Percentiles rank a stretch among this genome's conserved stretches.
Evolutionary conservation across 2,888 invertebrate genomes (phyloP).

Genomic region (Panopea generosa): DNA sequence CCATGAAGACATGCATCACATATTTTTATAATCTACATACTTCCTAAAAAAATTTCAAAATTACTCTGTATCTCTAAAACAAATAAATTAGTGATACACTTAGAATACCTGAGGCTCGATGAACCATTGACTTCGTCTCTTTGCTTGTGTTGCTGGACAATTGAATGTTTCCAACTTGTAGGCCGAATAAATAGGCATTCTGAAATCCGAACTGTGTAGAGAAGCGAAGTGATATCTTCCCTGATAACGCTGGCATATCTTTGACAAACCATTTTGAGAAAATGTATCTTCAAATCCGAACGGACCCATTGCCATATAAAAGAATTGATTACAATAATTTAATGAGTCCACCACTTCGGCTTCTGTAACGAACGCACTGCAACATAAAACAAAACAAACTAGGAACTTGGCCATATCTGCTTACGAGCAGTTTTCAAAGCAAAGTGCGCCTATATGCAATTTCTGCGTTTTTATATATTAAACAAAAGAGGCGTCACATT

Average conservation of each 20-base stretch:
- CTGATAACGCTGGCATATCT: slow-evolving; percentile 8
- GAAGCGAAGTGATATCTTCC: slow-evolving; percentile 13
- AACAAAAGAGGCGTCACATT: too few species aligned
- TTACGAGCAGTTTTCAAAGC: too few species aligned
- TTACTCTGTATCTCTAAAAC: too few species aligned
- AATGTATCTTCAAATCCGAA: neutral
- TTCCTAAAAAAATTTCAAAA: too few species aligned
- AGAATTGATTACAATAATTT: neutral
- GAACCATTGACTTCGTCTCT: slow-evolving; percentile 16
- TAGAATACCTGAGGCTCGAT: slow-evolving; percentile 20
- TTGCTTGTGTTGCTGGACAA: slow-evolving; percentile 4
- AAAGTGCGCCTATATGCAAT: too few species aligned
- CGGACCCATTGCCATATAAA: neutral
- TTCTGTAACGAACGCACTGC: neutral
- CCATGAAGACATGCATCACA: too few species aligned
- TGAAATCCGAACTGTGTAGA: slow-evolving; percentile 2
- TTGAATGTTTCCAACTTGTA: too few species aligned
- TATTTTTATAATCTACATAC: too few species aligned
- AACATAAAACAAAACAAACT: too few species aligned
- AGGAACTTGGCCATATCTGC: too few species aligned
- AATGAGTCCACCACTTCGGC: slow-evolving; percentile 1
- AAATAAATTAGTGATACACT: too few species aligned
- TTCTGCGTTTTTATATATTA: too few species aligned
- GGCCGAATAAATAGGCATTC: neutral
- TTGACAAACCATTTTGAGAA: neutral